These are phyloP conservation scores for Brienomyrus longianalis DNA, from an alignment of 2,113 vertebrate species.

Conservation along the genomic window DNA sequence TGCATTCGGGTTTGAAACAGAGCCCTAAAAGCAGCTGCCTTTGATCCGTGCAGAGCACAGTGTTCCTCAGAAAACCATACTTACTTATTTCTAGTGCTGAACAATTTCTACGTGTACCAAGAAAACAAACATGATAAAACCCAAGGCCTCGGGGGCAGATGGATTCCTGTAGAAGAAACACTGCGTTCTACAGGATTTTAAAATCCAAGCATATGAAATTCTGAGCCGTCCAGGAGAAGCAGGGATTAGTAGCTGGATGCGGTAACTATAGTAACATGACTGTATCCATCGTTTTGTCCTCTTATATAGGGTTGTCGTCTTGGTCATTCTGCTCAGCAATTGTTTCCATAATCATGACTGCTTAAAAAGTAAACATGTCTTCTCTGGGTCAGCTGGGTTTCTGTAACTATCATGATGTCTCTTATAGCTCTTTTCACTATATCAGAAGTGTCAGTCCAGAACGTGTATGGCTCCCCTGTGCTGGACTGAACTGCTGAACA, in stretches of 20 bases:
- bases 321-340: background rate
- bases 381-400: too few relatives aligned
- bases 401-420: too few relatives aligned
- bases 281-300: background rate
- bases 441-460: too few relatives aligned
- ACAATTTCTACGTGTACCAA: background rate
- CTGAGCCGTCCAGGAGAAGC: background rate
- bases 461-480: background rate
- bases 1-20: background rate
- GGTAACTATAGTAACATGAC: background rate
- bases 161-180: background rate
- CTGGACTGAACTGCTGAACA: background rate
- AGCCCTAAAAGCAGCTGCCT: background rate
- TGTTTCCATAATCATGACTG: background rate
- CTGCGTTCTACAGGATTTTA: background rate
- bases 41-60: background rate
- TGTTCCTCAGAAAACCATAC: background rate
- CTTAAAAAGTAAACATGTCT: too few relatives aligned
- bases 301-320: background rate
- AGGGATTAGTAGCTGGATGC: background rate
- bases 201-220: background rate
- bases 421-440: too few relatives aligned
- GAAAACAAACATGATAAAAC: too few relatives aligned
- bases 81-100: background rate
- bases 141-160: background rate